These are phyloP conservation scores for Mesorhabditis spiculigera DNA, from an alignment of 2,888 invertebrate species.

Conservation along the genomic window DNA sequence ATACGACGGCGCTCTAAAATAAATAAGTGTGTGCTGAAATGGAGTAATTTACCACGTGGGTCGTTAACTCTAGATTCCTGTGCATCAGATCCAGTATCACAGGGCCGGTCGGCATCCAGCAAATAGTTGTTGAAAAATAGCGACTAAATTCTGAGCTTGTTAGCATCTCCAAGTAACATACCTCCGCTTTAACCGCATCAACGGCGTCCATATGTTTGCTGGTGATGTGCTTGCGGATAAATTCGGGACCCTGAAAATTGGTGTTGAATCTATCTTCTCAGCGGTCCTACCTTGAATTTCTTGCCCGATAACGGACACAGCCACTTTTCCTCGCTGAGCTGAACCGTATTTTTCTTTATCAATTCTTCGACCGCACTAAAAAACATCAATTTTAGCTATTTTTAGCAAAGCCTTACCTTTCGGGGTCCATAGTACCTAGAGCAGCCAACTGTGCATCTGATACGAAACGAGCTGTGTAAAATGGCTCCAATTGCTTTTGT, in stretches of 20 bases:
- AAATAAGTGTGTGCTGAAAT: background rate
- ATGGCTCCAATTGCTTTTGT: conserved; percentile 15
- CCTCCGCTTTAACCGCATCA: conserved; percentile 92
- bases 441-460: background rate
- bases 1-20: conserved; percentile 9
- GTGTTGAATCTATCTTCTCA: background rate
- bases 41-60: conserved; percentile 5
- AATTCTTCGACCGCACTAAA: conserved; percentile 82
- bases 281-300: conserved; percentile 75
- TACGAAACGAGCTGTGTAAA: conserved; percentile 5
- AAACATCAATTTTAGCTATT: conserved; percentile 9
- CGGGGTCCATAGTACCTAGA: background rate
- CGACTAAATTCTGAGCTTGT: conserved; percentile 63
- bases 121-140: conserved; percentile 94
- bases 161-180: conserved; percentile 35
- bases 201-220: conserved; percentile 96
- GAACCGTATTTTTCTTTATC: conserved; percentile 89
- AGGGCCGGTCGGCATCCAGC: conserved; percentile 87
- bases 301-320: conserved; percentile 95
- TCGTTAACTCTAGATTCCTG: background rate
- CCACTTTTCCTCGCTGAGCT: conserved; percentile 96
- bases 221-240: conserved; percentile 94
- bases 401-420: conserved; percentile 4
- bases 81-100: conserved; percentile 72
- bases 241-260: conserved; percentile 76